phyloP scores from a whole-genome alignment of 2,113 vertebrate genomes.

The Salvelinus sp. region DNA sequence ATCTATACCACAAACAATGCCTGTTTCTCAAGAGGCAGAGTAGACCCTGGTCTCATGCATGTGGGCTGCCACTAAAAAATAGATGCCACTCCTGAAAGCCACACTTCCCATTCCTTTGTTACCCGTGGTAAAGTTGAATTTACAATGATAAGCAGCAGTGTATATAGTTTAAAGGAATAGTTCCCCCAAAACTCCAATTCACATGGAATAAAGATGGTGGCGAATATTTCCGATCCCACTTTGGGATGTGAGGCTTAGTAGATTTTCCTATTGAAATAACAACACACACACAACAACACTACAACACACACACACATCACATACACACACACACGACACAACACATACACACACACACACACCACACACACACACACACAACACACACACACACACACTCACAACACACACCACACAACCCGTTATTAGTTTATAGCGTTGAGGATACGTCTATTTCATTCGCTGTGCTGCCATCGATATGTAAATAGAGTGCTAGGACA shows the following conservation, averaged over 20 bases:
- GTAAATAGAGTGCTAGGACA: conserved; percentile 45
- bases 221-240: neutral
- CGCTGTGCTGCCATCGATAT: conserved; percentile 63
- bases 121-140: neutral
- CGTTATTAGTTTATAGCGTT: neutral
- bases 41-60: conserved; percentile 41
- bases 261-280: neutral
- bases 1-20: neutral
- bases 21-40: conserved; percentile 19
- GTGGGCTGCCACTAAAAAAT: conserved; percentile 65
- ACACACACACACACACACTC: neutral
- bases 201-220: neutral
- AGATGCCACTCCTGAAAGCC: conserved; percentile 39
- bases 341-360: neutral
- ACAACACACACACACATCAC: neutral
- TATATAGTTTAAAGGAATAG: neutral
- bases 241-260: neutral
- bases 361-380: neutral
- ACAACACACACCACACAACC: neutral
- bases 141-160: neutral
- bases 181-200: neutral
- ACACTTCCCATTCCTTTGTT: conserved; percentile 1
- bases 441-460: conserved; percentile 17
- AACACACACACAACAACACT: neutral
- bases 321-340: conserved; percentile 6